phyloP scores from a whole-genome alignment of 2,888 invertebrate genomes.

The Athalia rosae region DNA sequence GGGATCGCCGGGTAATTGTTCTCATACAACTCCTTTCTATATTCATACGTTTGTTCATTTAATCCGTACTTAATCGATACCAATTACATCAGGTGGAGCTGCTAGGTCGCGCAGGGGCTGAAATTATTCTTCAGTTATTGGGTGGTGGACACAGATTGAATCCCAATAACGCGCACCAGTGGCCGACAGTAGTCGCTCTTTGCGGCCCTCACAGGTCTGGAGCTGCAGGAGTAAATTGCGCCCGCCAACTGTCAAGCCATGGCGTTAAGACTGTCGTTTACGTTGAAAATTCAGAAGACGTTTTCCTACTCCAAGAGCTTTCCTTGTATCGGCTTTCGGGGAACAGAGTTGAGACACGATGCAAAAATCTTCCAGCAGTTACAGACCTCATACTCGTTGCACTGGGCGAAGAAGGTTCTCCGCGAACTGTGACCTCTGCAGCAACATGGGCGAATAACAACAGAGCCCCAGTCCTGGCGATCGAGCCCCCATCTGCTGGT shows the following conservation, averaged over 20 bases:
- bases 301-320: conserved; percentile 78
- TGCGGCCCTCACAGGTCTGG: conserved; percentile 82
- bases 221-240: conserved; percentile 84
- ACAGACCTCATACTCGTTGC: conserved; percentile 78
- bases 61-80: neutral
- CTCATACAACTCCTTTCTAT: too few relatives aligned
- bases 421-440: conserved; percentile 74
- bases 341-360: conserved; percentile 76
- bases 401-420: conserved; percentile 74
- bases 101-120: conserved; percentile 88
- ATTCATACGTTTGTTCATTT: neutral
- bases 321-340: conserved; percentile 81
- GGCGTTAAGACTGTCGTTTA: conserved; percentile 84
- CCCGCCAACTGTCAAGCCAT: conserved; percentile 88
- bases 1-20: conserved; percentile 75
- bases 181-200: conserved; percentile 87
- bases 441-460: conserved; percentile 83
- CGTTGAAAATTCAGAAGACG: conserved; percentile 73
- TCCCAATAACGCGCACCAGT: conserved; percentile 91
- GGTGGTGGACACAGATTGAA: conserved; percentile 91
- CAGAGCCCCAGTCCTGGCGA: conserved; percentile 83
- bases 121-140: conserved; percentile 87
- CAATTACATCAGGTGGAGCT: conserved; percentile 78
- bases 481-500: conserved; percentile 85
- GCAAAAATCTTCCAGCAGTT: conserved; percentile 73